These are phyloP conservation scores for Bambusicola thoracicus DNA, from an alignment of 2,113 vertebrate genomes.

Conservation along the genomic window DNA sequence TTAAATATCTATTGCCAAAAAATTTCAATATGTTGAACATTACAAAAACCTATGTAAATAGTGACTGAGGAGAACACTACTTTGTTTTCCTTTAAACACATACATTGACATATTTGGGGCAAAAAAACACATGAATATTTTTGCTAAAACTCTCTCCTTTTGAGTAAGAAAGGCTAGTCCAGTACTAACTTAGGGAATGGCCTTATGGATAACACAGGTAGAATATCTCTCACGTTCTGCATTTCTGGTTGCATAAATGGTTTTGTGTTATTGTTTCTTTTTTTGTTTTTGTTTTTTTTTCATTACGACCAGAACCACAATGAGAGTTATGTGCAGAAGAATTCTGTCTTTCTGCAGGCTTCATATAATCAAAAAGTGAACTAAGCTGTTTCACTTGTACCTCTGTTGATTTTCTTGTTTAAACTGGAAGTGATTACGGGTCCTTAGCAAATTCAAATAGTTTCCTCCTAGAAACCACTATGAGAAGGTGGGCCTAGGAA, in stretches of 20 bases:
- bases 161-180: not conserved
- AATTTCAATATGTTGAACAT: rapidly evolving
- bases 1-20: not conserved
- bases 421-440: not conserved
- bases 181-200: not conserved
- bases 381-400: not conserved
- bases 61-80: not conserved
- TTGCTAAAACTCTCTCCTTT: not conserved
- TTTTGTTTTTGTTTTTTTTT: rapidly evolving
- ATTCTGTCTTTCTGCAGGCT: not conserved
- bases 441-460: not conserved
- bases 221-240: not conserved
- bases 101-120: not conserved
- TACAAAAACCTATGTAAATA: not conserved
- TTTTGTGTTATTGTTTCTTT: not conserved
- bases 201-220: not conserved
- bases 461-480: not conserved
- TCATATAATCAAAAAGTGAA: not conserved
- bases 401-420: not conserved
- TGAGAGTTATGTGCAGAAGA: not conserved
- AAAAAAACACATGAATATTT: not conserved
- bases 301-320: not conserved
- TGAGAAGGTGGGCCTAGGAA: not conserved
- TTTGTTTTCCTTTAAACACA: not conserved
- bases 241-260: not conserved